These are phyloP conservation scores for Proteles cristata DNA, from an alignment of 2,113 vertebrate species.

Conservation along the genomic window DNA sequence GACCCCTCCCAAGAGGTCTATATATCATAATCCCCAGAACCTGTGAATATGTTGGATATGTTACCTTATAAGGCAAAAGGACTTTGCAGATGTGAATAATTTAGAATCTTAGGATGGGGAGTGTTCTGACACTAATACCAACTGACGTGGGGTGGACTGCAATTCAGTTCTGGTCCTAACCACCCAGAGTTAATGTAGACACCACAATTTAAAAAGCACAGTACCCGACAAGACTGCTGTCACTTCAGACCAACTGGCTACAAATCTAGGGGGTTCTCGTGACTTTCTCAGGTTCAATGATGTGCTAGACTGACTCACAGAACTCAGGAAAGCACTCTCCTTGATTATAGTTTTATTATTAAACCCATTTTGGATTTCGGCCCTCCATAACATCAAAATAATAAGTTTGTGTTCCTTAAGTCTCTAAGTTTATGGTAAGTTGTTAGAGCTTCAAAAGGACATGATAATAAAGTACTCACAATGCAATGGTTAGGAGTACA, in stretches of 20 bases:
- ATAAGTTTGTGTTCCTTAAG: not conserved
- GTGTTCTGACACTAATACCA: not conserved
- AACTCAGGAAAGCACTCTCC: not conserved
- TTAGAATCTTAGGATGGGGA: not conserved
- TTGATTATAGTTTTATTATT: not conserved
- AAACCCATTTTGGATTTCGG: not conserved
- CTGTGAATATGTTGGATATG: not conserved
- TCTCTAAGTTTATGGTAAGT: not conserved
- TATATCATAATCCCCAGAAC: not conserved
- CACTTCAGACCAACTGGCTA: not conserved
- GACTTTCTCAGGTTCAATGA: not conserved
- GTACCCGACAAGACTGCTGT: not conserved
- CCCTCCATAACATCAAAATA: not conserved
- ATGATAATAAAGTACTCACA: not conserved
- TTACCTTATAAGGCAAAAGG: not conserved
- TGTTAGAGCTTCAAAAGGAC: not conserved
- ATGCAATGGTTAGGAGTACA: not conserved
- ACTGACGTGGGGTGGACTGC: not conserved
- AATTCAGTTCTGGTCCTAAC: not conserved
- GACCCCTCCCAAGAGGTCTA: not conserved
- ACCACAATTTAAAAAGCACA: not conserved
- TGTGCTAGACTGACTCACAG: not conserved
- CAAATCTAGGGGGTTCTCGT: not conserved
- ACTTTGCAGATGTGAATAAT: not conserved
- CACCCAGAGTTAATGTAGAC: not conserved